Evolutionary conservation across 2,113 vertebrate species (phyloP).

Genomic region (Anarhynchus alexandrinus): DNA sequence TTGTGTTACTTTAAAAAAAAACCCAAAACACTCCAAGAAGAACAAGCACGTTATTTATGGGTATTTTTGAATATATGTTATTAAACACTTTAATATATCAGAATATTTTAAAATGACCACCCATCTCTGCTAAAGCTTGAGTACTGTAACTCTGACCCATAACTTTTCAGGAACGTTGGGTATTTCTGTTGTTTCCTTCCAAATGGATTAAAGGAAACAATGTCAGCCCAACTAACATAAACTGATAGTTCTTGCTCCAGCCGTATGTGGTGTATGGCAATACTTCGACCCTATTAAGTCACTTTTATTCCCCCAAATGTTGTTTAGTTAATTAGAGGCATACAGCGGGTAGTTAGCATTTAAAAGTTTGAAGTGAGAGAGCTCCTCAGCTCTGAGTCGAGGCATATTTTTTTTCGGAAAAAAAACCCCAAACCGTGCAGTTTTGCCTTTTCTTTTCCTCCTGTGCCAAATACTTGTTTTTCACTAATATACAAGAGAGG

Average conservation of each 20-base stretch:
- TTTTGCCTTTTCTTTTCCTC: background rate
- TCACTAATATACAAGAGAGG: background rate
- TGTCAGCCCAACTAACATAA: background rate
- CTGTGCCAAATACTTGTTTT: background rate
- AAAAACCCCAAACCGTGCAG: accelerated
- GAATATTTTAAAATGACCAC: constrained; percentile 3
- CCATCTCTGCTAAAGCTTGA: background rate
- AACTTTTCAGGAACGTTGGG: background rate
- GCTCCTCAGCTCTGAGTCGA: background rate
- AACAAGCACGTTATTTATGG: background rate
- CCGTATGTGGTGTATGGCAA: background rate
- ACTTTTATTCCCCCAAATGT: background rate
- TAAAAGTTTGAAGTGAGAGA: background rate
- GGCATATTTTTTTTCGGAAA: background rate
- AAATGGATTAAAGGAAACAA: background rate
- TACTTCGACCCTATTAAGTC: background rate
- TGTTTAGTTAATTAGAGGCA: background rate
- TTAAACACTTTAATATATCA: background rate
- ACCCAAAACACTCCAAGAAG: background rate
- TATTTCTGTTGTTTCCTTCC: constrained; percentile 6
- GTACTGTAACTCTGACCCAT: background rate
- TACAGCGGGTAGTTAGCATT: background rate
- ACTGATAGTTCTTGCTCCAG: background rate
- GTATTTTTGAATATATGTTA: background rate
- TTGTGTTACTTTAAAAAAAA: background rate